Base-by-base conservation (phyloP, 2,113 vertebrate species). In the Lepus americanus region DNA sequence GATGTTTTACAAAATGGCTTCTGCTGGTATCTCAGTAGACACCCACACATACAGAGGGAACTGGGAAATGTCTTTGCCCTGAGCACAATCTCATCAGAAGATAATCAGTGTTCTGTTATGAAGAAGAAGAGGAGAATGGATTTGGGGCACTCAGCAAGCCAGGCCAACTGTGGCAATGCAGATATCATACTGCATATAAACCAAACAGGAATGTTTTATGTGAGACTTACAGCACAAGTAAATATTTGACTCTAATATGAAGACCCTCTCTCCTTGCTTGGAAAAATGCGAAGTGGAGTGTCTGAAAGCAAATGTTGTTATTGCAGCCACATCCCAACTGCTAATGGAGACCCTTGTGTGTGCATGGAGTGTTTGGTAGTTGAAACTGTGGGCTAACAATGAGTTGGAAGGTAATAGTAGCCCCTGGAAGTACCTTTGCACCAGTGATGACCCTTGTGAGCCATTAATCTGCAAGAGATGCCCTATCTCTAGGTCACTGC, bases 381-480 rank as follows among this genome's bases (percentile, higher is more conserved):
- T 64, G 89, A 55, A 72, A 80, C 85, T 33, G 59, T 55, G 36
- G 79, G 82, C 93, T 95, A 33, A 84, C 36, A 33, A 69, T 74
- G n/a, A 29, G 53, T 20, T 44, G 80, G 81, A 59, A 74, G 82
- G 66, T 78, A 10, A 55, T 5, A 2, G 82, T 77, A 53, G 80
- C 44, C 79, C 70, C 92, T 72, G 74, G 78, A 97, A 90, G 77
- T 31, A 23, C 51, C 51, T 94, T 67, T 25, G 79, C 76, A 69
- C 96, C 44, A 51, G 49, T 93, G 93, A 96, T 96, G 96, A 94
- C 95, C 96, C 96, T 55, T 31, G 92, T 96, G 95, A 96, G 92
- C 90, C 94, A 94, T 96, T 93, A 95, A 78, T 95, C 87, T 96
- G 84, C 77, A 83, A 93, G 76, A 73, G 87, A 69, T 79, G 73